Conservation (phyloP, 2,888 invertebrate genomes). For the Eudasyphora cyanicolor region DNA sequence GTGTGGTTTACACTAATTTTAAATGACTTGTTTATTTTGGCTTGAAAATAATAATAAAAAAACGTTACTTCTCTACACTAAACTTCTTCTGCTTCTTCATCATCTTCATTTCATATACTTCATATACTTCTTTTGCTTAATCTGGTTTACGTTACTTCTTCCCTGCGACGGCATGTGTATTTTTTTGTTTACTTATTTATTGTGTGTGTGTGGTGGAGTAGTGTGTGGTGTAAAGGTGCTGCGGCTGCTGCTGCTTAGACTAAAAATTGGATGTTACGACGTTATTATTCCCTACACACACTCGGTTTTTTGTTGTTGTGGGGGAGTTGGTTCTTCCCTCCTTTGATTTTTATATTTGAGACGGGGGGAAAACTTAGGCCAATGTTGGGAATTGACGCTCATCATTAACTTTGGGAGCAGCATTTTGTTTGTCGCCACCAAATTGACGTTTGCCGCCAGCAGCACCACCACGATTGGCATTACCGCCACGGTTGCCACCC, state of each 20-base stretch:
- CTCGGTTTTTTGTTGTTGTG: not conserved
- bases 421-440: slow-evolving; percentile 72
- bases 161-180: slow-evolving; percentile 30
- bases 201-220: slow-evolving; percentile 2
- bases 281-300: not conserved
- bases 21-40: slow-evolving; percentile 64
- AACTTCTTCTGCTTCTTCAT: not conserved
- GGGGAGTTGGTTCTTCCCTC: not conserved
- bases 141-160: slow-evolving; percentile 22
- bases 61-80: slow-evolving; percentile 20
- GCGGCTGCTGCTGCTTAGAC: slow-evolving; percentile 4
- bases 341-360: slow-evolving; percentile 11
- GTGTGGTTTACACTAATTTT: slow-evolving; percentile 51
- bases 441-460: slow-evolving; percentile 72
- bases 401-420: slow-evolving; percentile 95
- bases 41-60: slow-evolving; percentile 57
- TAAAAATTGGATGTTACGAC: not conserved
- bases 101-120: slow-evolving; percentile 16
- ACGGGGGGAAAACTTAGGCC: slow-evolving; percentile 82
- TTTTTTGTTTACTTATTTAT: no score
- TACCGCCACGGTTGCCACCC: slow-evolving; percentile 66
- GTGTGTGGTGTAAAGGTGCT: slow-evolving; percentile 3
- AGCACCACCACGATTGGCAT: slow-evolving; percentile 47
- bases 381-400: slow-evolving; percentile 98
- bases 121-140: not conserved